Conservation (phyloP, 2,888 invertebrate genomes). For the Hydrotaea cyrtoneurina region DNA sequence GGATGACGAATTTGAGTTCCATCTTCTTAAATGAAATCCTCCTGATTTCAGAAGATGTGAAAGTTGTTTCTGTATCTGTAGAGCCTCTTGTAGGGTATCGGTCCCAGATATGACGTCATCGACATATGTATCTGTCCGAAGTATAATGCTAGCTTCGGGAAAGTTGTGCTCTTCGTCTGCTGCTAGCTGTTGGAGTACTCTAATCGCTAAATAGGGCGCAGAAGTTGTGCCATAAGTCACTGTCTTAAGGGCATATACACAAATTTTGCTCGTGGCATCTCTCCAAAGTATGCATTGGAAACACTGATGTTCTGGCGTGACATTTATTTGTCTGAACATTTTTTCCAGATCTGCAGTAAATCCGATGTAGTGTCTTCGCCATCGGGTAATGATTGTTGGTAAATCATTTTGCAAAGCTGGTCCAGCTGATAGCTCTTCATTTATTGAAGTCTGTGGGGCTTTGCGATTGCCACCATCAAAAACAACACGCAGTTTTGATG, state of each 20-base stretch:
- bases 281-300: constrained; percentile 44
- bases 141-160: constrained; percentile 14
- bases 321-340: constrained; percentile 51
- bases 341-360: constrained; percentile 56
- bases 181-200: constrained; percentile 48
- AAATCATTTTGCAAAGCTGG: constrained; percentile 48
- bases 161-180: constrained; percentile 18
- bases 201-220: constrained; percentile 43
- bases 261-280: constrained; percentile 25
- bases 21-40: constrained; percentile 55
- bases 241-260: constrained; percentile 38
- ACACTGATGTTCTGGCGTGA: constrained; percentile 39
- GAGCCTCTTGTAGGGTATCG: constrained; percentile 38
- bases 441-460: constrained; percentile 39
- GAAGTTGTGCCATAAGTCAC: constrained; percentile 50
- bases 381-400: constrained; percentile 15
- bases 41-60: constrained; percentile 28
- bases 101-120: constrained; percentile 54
- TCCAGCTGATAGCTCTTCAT: constrained; percentile 42
- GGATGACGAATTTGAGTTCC: constrained; percentile 39
- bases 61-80: constrained; percentile 32
- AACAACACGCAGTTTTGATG: constrained; percentile 51
- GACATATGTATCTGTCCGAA: constrained; percentile 35
- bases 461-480: constrained; percentile 41
- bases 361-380: constrained; percentile 37